Conservation (phyloP, 2,888 invertebrate species). For the Caradrina kadenii region DNA sequence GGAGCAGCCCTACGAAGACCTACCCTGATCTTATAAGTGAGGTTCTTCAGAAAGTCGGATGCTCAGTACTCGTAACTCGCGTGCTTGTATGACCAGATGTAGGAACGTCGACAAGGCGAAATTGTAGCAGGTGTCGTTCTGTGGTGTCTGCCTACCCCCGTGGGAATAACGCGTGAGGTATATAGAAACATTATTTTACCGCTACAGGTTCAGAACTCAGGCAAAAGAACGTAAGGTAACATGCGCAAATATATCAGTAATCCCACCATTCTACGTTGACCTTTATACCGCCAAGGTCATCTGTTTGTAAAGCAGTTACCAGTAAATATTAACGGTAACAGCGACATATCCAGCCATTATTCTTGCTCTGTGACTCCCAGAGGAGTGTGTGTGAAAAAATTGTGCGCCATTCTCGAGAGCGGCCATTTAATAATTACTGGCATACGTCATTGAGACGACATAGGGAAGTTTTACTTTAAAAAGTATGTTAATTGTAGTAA, state of each 20-base stretch:
- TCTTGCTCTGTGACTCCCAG: conserved; percentile 32
- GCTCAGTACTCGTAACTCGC: too few species aligned
- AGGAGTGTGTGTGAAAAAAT: conserved; percentile 54
- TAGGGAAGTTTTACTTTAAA: not conserved
- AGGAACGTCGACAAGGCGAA: too few species aligned
- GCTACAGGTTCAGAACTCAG: not conserved
- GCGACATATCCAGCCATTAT: conserved; percentile 35
- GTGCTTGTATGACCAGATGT: too few species aligned
- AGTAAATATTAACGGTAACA: conserved; percentile 43
- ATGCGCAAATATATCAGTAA: not conserved
- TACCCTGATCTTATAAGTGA: too few species aligned
- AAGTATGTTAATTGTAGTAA: too few species aligned
- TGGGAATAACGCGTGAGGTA: too few species aligned
- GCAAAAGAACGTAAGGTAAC: not conserved
- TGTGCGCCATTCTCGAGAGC: conserved; percentile 33
- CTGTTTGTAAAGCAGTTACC: conserved; percentile 31
- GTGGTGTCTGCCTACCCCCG: too few species aligned
- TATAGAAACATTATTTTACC: too few species aligned
- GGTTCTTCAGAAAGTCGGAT: too few species aligned
- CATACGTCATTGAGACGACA: conserved; percentile 21
- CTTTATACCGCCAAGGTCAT: conserved; percentile 7
- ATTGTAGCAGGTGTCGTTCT: too few species aligned
- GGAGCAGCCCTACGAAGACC: too few species aligned
- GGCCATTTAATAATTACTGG: conserved; percentile 37
- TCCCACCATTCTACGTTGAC: not conserved